Evolutionary conservation across 2,888 invertebrate genomes (phyloP).

Genomic region (Eledone cirrhosa): DNA sequence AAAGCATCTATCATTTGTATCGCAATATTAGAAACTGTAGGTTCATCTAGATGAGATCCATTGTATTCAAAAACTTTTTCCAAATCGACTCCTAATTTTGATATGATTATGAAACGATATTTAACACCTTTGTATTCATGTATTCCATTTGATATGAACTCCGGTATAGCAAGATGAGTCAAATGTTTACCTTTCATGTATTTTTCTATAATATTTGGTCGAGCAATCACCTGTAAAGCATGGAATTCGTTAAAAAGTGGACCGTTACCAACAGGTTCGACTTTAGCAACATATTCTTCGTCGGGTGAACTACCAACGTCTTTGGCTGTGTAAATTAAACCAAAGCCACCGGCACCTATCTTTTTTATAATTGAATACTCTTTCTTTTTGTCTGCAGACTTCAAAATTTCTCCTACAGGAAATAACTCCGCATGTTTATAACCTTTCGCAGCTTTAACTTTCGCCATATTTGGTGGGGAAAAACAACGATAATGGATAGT

Average conservation of each 20-base stretch:
- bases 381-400: conserved; percentile 77
- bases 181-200: not conserved
- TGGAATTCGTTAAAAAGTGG: conserved; percentile 98
- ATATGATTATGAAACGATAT: conserved; percentile 93
- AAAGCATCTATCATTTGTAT: conserved; percentile 88
- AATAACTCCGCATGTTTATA: conserved; percentile 69
- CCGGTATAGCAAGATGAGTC: conserved; percentile 80
- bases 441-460: conserved; percentile 42
- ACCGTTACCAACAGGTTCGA: conserved; percentile 91
- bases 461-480: too few species aligned
- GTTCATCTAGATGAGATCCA: not conserved
- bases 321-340: conserved; percentile 87
- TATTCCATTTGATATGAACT: conserved; percentile 88
- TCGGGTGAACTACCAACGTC: conserved; percentile 32
- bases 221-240: conserved; percentile 89
- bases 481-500: too few species aligned
- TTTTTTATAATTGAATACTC: conserved; percentile 87
- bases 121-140: conserved; percentile 78
- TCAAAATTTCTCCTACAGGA: conserved; percentile 79
- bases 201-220: conserved; percentile 70
- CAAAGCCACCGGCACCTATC: conserved; percentile 91
- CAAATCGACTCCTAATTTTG: conserved; percentile 86
- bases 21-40: conserved; percentile 79
- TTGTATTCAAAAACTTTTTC: conserved; percentile 72
- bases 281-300: conserved; percentile 9